A percentile compares a stretch with the other conserved stretches of the same genome.
Evolutionary conservation across 2,113 vertebrate genomes (phyloP).

Genomic region (Callopanchax toddi): DNA sequence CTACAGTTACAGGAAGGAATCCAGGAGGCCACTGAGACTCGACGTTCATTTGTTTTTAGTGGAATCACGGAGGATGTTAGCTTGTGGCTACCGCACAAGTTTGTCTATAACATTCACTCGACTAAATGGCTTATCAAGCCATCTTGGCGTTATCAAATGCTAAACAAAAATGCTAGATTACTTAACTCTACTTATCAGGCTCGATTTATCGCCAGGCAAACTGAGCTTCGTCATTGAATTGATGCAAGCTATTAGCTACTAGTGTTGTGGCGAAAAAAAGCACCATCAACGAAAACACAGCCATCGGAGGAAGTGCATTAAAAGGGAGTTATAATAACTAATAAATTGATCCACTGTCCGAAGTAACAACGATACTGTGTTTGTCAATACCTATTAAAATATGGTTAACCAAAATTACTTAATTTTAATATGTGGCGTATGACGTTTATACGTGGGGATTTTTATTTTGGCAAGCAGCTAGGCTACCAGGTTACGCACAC

Average conservation of each 20-base stretch:
- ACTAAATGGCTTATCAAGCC: neutral
- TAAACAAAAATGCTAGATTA: neutral
- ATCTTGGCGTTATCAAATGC: neutral
- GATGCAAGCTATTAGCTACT: conserved; percentile 50
- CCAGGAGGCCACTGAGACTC: too few relatives aligned
- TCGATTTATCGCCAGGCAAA: neutral
- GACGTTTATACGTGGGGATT: too few relatives aligned
- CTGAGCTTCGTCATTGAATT: neutral
- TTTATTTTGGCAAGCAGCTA: too few relatives aligned
- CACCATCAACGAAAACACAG: neutral
- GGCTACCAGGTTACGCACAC: too few relatives aligned
- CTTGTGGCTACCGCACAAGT: neutral
- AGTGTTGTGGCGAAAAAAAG: neutral
- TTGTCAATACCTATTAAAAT: too few relatives aligned
- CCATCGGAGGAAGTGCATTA: too few relatives aligned
- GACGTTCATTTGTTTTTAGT: too few relatives aligned
- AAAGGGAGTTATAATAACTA: too few relatives aligned
- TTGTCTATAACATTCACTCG: neutral
- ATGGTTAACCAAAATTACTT: too few relatives aligned
- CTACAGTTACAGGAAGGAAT: neutral
- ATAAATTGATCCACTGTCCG: too few relatives aligned
- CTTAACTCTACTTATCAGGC: neutral
- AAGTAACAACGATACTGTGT: too few relatives aligned
- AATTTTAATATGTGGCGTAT: too few relatives aligned
- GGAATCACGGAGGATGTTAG: neutral